Conservation (phyloP, 2,888 invertebrate species). For the Clepsis dumicolana region DNA sequence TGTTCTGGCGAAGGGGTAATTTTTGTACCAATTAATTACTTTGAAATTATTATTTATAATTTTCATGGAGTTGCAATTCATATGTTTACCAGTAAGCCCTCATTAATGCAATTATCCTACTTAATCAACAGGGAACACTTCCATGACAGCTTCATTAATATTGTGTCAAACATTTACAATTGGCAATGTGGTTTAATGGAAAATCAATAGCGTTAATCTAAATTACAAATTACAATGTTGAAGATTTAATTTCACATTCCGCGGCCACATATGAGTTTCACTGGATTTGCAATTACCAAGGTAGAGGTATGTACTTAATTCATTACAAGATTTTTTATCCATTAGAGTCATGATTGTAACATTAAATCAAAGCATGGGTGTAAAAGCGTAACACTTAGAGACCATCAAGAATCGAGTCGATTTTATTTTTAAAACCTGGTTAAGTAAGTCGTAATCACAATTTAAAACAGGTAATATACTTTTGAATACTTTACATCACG, state of each 20-base stretch:
- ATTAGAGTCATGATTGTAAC: too few relatives aligned
- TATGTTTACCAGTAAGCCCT: slow-evolving; percentile 10
- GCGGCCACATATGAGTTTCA: background rate
- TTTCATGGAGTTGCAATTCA: slow-evolving; percentile 5
- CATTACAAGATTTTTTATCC: background rate
- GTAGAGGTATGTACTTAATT: background rate
- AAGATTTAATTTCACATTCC: background rate
- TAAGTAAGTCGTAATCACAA: too few relatives aligned
- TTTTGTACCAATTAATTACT: background rate
- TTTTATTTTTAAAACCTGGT: too few relatives aligned
- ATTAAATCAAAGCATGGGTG: too few relatives aligned
- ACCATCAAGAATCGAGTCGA: too few relatives aligned
- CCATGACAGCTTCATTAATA: slow-evolving; percentile 29
- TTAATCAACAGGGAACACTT: slow-evolving; percentile 34
- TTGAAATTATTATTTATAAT: background rate
- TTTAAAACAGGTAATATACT: too few relatives aligned
- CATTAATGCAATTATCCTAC: slow-evolving; percentile 28
- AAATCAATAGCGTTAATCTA: slow-evolving; percentile 1
- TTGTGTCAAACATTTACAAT: slow-evolving; percentile 22
- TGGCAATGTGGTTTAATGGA: slow-evolving; percentile 18
- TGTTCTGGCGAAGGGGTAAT: too few relatives aligned
- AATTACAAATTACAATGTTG: slow-evolving; percentile 2
- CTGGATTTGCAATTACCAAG: background rate
- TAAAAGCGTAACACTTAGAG: too few relatives aligned
- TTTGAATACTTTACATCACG: too few relatives aligned